phyloP scores from a whole-genome alignment of 2,113 vertebrate genomes.

The Dicaeum eximium region DNA sequence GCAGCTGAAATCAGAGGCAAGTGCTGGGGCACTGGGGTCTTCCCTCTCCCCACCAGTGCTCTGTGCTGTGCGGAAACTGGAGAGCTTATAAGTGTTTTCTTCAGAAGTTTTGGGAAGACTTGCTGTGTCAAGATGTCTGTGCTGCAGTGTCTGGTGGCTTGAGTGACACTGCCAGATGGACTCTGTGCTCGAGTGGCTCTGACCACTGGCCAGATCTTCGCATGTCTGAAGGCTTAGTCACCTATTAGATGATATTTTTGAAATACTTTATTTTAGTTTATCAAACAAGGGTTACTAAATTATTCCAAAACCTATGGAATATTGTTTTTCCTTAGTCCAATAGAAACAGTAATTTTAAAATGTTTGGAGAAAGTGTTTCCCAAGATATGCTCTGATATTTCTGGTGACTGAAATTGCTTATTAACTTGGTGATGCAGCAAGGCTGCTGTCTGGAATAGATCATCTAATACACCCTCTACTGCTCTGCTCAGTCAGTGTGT shows the following conservation, averaged over 20 bases:
- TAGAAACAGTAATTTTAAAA: neutral
- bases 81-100: neutral
- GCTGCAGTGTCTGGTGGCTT: neutral
- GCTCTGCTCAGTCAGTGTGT: neutral
- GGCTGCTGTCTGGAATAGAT: neutral
- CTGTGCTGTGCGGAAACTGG: neutral
- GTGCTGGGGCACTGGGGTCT: neutral
- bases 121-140: neutral
- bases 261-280: neutral
- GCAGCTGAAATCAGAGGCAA: neutral
- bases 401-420: neutral
- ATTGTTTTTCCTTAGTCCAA: neutral
- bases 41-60: neutral
- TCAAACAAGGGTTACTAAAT: neutral
- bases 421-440: neutral
- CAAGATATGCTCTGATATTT: neutral
- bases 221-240: constrained; percentile 44
- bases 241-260: neutral
- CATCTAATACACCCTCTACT: neutral
- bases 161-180: constrained; percentile 42
- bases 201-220: neutral
- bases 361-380: neutral
- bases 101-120: neutral
- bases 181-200: neutral
- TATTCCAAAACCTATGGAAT: neutral